Conservation (phyloP, 2,797 vertebrate species). For the Carapus acus region DNA sequence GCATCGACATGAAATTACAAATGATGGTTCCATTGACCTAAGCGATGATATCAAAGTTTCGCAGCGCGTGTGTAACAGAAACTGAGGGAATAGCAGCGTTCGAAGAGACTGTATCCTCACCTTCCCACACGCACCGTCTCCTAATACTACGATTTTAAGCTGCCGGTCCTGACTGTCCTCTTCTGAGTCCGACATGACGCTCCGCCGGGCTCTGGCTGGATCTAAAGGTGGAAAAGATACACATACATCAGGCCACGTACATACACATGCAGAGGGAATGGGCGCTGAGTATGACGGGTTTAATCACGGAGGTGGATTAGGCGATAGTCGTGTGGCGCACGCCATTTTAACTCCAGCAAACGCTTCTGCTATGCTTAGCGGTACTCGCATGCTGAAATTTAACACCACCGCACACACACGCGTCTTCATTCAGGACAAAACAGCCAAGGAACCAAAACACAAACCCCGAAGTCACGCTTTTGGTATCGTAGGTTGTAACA, state of each 20-base stretch:
- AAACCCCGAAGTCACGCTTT: no score
- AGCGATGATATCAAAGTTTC: accelerated
- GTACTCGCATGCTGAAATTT: constrained; percentile 20
- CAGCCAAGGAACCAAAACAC: not conserved
- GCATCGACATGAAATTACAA: no score
- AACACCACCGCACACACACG: not conserved
- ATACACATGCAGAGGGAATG: no score
- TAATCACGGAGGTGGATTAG: constrained; percentile 68
- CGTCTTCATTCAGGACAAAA: not conserved
- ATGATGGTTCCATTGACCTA: no score
- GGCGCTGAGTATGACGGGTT: constrained; percentile 1
- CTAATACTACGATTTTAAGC: constrained; percentile 91
- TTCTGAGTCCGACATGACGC: constrained; percentile 93
- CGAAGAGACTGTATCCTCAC: constrained; percentile 67
- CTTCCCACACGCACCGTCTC: constrained; percentile 97
- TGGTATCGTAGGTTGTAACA: not conserved
- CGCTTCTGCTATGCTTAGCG: constrained; percentile 31
- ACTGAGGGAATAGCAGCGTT: not conserved
- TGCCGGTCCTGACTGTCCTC: constrained; percentile 91
- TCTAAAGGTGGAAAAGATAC: constrained; percentile 3
- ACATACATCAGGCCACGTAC: not conserved
- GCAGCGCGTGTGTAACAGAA: no score
- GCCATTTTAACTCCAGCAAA: constrained; percentile 78
- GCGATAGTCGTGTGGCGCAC: constrained; percentile 51
- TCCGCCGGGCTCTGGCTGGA: constrained; percentile 6